A percentile compares a stretch with the other conserved stretches of the same genome.
Evolutionary conservation across 64 coral and sea anemone species (phyloP).

Genomic region (Stichodactyla helianthus): DNA sequence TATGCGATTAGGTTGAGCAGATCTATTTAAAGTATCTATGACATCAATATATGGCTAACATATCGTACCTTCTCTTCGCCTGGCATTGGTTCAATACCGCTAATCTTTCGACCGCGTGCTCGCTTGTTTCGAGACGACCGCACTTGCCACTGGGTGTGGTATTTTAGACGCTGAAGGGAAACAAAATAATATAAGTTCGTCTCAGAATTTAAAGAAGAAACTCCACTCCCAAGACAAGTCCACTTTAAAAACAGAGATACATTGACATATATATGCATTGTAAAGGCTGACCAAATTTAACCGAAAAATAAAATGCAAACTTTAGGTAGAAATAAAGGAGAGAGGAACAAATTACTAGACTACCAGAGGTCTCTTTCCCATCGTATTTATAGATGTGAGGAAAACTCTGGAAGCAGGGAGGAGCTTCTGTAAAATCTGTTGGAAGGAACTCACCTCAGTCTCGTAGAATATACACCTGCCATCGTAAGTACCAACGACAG

Average conservation of each 20-base stretch:
- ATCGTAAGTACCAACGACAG: constrained; percentile 91
- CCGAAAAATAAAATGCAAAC: too few species aligned
- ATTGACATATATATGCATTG: too few species aligned
- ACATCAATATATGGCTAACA: not conserved
- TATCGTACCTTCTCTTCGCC: constrained; percentile 88
- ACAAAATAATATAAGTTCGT: not conserved
- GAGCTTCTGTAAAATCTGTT: not conserved
- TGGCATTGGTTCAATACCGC: constrained; percentile 99
- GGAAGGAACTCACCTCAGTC: constrained; percentile 66
- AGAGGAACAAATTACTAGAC: not conserved
- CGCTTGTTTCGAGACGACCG: constrained; percentile 76
- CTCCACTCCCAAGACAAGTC: too few species aligned
- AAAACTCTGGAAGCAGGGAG: too few species aligned
- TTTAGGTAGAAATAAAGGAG: too few species aligned
- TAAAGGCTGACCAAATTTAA: too few species aligned
- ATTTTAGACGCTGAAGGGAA: constrained; percentile 77
- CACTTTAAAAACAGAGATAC: not conserved
- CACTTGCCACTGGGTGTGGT: constrained; percentile 98
- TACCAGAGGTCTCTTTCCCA: not conserved
- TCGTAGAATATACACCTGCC: constrained; percentile 98
- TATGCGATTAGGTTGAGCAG: not conserved
- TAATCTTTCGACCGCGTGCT: constrained; percentile 90
- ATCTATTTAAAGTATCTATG: not conserved
- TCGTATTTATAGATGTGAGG: not conserved
- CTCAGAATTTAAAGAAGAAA: not conserved